These are phyloP conservation scores for Alca torda DNA, from an alignment of 2,797 vertebrate genomes.

Conservation along the genomic window DNA sequence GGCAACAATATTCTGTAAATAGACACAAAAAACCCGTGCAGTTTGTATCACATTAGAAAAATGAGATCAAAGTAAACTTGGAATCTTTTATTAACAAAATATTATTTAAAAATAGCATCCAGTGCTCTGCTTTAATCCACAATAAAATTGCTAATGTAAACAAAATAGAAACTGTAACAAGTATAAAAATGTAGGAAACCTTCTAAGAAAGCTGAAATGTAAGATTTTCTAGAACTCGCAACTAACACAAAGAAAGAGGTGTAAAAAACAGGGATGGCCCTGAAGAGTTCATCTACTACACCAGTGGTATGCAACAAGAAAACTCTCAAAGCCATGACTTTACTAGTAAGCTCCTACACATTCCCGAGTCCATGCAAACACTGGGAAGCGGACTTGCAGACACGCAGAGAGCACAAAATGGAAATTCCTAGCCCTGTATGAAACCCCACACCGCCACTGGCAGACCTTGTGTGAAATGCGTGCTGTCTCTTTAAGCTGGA, in stretches of 20 bases:
- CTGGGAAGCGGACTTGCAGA: slow-evolving; percentile 7
- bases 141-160: slow-evolving; percentile 60
- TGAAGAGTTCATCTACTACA: not conserved
- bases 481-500: slow-evolving; percentile 78
- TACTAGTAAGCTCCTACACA: not conserved
- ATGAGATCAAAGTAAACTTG: slow-evolving; percentile 59
- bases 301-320: not conserved
- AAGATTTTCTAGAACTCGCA: slow-evolving; percentile 12
- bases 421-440: slow-evolving; percentile 41
- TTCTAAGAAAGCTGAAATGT: slow-evolving; percentile 38
- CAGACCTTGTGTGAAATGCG: slow-evolving; percentile 57
- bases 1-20: not conserved
- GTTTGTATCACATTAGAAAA: slow-evolving; percentile 34
- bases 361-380: not conserved
- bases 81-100: slow-evolving; percentile 56
- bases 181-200: not conserved
- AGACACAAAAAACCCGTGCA: not conserved
- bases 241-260: slow-evolving; percentile 5
- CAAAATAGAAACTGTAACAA: slow-evolving; percentile 51
- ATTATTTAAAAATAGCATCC: slow-evolving; percentile 53
- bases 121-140: slow-evolving; percentile 38
- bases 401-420: not conserved
- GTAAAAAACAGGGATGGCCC: not conserved
- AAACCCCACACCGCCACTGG: slow-evolving; percentile 20
- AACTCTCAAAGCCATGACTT: not conserved